Evolutionary conservation across 2,113 vertebrate genomes (phyloP).

Genomic region (Brachirus orientalis): DNA sequence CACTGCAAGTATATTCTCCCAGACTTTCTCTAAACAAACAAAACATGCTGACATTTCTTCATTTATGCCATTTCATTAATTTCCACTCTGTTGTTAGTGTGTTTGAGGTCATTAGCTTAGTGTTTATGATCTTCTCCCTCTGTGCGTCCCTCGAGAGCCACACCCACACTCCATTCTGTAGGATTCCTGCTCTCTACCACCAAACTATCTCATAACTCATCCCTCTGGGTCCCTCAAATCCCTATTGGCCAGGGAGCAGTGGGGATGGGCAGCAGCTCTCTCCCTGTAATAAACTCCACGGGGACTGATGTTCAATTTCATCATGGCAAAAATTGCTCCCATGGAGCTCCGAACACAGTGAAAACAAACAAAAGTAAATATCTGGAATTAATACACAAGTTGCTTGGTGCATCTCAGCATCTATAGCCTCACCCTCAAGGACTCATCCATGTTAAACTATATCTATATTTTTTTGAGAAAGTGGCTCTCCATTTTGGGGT

Average conservation of each 20-base stretch:
- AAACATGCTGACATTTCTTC: constrained; percentile 2
- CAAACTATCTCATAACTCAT: constrained; percentile 39
- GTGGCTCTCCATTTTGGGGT: constrained; percentile 5
- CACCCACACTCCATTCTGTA: constrained; percentile 33
- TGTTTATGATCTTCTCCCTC: constrained; percentile 57
- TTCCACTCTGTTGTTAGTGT: constrained; percentile 48
- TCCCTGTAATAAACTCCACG: constrained; percentile 81
- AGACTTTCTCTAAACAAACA: no score
- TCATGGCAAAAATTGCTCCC: constrained; percentile 79
- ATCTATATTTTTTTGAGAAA: constrained; percentile 26
- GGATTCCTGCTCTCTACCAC: constrained; percentile 36
- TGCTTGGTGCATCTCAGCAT: constrained; percentile 30
- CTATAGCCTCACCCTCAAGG: constrained; percentile 15
- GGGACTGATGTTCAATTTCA: constrained; percentile 79
- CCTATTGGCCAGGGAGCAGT: constrained; percentile 62
- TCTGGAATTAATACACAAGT: constrained; percentile 74
- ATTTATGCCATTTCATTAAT: constrained; percentile 38
- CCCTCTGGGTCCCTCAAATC: constrained; percentile 62
- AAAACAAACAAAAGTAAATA: constrained; percentile 82
- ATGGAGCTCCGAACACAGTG: constrained; percentile 69
- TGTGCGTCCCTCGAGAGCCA: constrained; percentile 31
- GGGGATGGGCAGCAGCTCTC: constrained; percentile 49
- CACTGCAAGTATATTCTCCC: no score
- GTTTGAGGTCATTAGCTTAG: constrained; percentile 71
- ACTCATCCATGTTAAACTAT: neutral